These are phyloP conservation scores for Sternarchorhynchus goeldii DNA, from an alignment of 2,797 vertebrate species.

Conservation along the genomic window DNA sequence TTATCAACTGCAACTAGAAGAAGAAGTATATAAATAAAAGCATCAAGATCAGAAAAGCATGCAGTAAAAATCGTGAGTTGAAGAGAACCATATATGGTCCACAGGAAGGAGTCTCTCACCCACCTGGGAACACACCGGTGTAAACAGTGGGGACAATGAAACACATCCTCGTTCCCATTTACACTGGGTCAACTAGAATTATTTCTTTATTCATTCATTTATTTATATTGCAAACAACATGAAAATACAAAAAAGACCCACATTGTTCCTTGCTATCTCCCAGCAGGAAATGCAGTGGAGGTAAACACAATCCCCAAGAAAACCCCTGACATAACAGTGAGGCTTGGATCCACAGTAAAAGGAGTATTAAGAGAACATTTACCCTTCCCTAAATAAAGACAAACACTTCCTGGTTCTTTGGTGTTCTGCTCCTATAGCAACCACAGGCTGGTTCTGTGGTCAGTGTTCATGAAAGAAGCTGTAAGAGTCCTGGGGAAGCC, in stretches of 20 bases:
- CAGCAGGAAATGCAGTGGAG: background rate
- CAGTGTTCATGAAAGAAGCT: background rate
- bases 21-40: too few relatives aligned
- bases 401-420: background rate
- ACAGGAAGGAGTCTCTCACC: too few relatives aligned
- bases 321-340: background rate
- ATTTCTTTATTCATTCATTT: background rate
- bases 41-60: too few relatives aligned
- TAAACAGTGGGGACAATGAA: background rate
- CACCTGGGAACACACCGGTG: background rate
- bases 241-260: background rate
- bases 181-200: background rate
- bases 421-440: constrained; percentile 13
- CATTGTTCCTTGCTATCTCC: too few relatives aligned
- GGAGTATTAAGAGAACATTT: background rate
- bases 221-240: background rate
- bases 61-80: too few relatives aligned
- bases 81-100: too few relatives aligned
- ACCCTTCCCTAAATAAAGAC: background rate
- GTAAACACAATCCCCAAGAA: background rate
- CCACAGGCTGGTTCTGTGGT: constrained; percentile 9
- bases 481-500: background rate
- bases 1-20: too few relatives aligned
- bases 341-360: background rate
- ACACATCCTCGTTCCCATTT: background rate